Evolutionary conservation across 2,888 invertebrate species (phyloP).

Genomic region (Aphrophora alni): DNA sequence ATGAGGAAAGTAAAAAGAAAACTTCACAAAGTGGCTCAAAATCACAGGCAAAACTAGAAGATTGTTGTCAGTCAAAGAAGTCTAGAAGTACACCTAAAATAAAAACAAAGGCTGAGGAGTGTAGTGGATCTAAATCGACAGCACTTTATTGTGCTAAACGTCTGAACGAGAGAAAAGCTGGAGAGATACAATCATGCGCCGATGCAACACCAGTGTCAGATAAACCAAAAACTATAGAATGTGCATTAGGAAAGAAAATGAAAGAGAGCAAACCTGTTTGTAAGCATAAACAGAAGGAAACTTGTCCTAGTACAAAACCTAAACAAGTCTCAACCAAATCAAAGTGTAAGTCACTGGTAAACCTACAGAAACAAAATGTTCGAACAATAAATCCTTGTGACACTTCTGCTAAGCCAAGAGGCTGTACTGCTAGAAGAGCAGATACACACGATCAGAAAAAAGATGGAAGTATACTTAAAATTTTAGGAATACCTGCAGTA

Average conservation of each 20-base stretch:
- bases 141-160: not conserved
- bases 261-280: not conserved
- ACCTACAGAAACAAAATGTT: not conserved
- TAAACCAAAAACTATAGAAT: not conserved
- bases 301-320: not conserved
- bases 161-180: not conserved
- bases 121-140: not conserved
- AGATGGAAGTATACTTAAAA: not conserved
- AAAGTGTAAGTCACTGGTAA: not conserved
- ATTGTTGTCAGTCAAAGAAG: not conserved
- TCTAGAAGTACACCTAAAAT: not conserved
- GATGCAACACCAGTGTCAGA: not conserved
- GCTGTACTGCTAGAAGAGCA: not conserved
- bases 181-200: not conserved
- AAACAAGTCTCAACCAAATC: not conserved
- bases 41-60: not conserved
- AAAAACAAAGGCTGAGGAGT: not conserved
- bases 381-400: not conserved
- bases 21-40: not conserved
- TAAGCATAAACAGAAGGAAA: not conserved
- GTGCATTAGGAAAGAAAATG: not conserved
- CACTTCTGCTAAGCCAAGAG: not conserved
- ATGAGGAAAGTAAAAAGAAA: not conserved
- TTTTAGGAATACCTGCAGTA: not conserved
- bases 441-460: no score